Evolutionary conservation across 2,888 invertebrate genomes (phyloP).

Genomic region (Amblyjoppa fuscipennis): DNA sequence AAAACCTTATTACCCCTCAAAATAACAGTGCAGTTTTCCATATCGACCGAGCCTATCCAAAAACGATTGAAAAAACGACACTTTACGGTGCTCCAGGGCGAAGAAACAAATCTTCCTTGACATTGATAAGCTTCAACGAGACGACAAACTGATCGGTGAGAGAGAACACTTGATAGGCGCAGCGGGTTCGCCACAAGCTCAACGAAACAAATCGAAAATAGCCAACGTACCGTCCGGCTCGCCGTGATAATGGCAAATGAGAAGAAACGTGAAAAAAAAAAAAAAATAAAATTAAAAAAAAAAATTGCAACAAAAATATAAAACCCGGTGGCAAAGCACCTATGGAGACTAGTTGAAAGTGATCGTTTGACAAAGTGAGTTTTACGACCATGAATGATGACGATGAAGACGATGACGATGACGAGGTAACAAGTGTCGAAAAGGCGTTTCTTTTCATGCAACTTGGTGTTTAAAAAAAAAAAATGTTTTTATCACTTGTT

Average conservation of each 20-base stretch:
- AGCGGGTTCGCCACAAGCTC: slow-evolving; percentile 71
- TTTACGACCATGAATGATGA: slow-evolving; percentile 45
- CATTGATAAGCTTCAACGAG: neutral
- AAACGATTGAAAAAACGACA: too few species aligned
- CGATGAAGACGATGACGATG: slow-evolving; percentile 47
- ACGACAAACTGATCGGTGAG: neutral
- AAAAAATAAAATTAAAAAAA: slow-evolving; percentile 47
- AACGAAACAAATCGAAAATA: slow-evolving; percentile 56
- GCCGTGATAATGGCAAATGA: slow-evolving; percentile 74
- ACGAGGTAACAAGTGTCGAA: slow-evolving; percentile 33
- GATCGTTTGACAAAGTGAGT: slow-evolving; percentile 43
- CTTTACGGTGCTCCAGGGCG: too few species aligned
- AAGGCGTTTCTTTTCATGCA: slow-evolving; percentile 54
- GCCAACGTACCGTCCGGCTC: slow-evolving; percentile 58
- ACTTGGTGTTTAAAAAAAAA: neutral
- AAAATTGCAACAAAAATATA: slow-evolving; percentile 60
- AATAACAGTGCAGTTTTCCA: too few species aligned
- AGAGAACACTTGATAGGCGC: slow-evolving; percentile 73
- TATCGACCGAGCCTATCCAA: too few species aligned
- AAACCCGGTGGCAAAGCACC: slow-evolving; percentile 67
- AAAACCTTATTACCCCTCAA: neutral
- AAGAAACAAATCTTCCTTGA: neutral
- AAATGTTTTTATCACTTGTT: slow-evolving; percentile 3
- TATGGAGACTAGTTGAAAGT: slow-evolving; percentile 65
- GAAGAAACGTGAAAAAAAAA: slow-evolving; percentile 62